Conservation (phyloP, 1,140 invertebrate genomes). For the Mercenaria mercenaria region DNA sequence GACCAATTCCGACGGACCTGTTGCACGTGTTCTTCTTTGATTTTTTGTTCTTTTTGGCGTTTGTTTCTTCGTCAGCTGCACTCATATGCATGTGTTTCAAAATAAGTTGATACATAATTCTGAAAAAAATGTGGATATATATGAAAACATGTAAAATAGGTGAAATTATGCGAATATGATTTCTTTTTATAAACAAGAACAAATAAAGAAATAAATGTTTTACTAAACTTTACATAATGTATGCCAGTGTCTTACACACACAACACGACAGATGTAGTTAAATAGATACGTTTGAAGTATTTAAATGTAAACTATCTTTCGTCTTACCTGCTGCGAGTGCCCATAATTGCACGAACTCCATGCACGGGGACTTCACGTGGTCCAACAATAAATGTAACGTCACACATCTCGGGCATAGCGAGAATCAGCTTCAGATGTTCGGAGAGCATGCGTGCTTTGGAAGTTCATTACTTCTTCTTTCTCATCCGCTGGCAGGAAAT, state of each 20-base stretch:
- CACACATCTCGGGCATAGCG: constrained; percentile 98
- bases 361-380: constrained; percentile 97
- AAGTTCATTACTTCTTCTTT: background rate
- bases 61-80: background rate
- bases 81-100: constrained; percentile 45
- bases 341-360: constrained; percentile 96
- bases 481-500: background rate
- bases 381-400: constrained; percentile 97
- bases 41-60: background rate
- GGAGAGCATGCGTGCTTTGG: constrained; percentile 58
- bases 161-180: background rate
- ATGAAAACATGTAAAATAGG: no score
- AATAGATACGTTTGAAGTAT: no score
- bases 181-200: background rate
- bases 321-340: constrained; percentile 92
- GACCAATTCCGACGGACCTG: background rate
- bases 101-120: constrained; percentile 70
- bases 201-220: no score
- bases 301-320: background rate
- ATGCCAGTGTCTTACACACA: background rate
- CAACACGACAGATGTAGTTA: no score
- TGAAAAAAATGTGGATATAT: constrained; percentile 58
- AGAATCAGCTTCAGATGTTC: constrained; percentile 72
- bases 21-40: background rate
- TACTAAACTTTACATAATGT: no score